Evolutionary conservation across 2,797 vertebrate species (phyloP), one percentile per base, ranked within the genome.

Genomic region (Enteromius paludinosus): DNA sequence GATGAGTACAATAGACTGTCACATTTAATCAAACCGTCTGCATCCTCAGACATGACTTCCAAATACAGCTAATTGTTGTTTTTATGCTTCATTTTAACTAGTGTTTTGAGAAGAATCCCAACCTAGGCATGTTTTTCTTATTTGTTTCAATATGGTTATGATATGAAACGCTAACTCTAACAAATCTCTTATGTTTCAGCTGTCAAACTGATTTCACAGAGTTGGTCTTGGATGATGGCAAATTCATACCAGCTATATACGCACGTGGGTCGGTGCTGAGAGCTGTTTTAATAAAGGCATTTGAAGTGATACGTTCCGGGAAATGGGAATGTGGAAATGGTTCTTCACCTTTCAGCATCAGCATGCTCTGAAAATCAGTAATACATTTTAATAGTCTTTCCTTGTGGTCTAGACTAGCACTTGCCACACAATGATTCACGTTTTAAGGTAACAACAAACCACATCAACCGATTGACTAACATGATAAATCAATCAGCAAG

Each of bases 1-100:
- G 72, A 47, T 79, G 72, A 86, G 86, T 85, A 81, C 73, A 85
- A 82, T 84, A 35, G 38, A 62, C 12, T 70, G 83, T 84, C 75
- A 61, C 43, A 68, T 11, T 49, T 81, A 71, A 89, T 86, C 75
- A 81, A 45, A 45, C 35, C 23, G 52, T 56, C 59, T 76, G 38
- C 73, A 56, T 86, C 83, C 84, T 47, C 14, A 70, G 20, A 74
- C 30, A 33, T 78, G 43, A 66, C 62, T 62, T 77, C 87, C 86
- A 90, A 81, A 87, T 74, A 85, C 69, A 86, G 11, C 75, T 66
- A 43, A 47, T 80, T 84, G 76, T 77, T 78, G 33, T 20, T 20
- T 49, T 56, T 82, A 69, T 35, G 83, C 69, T 54, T 89, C 87
- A 70, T 85, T 85, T 65, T 83, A 86, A 64, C 85, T 69, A 87